A percentile compares a stretch with the other conserved stretches of the same genome.
These are phyloP conservation scores for Macrostomum lignano DNA, from an alignment of 1,140 invertebrate species.

Conservation along the genomic window DNA sequence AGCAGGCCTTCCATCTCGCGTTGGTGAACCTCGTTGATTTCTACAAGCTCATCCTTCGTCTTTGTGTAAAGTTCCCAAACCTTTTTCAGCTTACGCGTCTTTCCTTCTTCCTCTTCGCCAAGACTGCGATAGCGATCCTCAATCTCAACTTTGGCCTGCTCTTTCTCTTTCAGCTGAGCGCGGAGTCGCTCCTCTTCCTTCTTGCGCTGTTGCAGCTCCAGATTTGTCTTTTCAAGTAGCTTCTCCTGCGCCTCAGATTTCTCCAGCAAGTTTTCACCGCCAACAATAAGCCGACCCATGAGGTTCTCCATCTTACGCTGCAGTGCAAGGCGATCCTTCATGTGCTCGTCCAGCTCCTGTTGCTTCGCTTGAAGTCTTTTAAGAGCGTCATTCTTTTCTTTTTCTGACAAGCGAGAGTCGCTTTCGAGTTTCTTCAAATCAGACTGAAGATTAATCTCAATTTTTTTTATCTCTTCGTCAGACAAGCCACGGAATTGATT, in stretches of 20 bases:
- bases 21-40: constrained; percentile 70
- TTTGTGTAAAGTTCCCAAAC: too few species aligned
- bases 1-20: constrained; percentile 74
- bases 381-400: too few species aligned
- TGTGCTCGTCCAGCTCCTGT: too few species aligned
- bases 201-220: constrained; percentile 52
- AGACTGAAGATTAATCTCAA: too few species aligned
- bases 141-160: constrained; percentile 61
- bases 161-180: constrained; percentile 39
- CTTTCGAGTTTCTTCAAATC: too few species aligned
- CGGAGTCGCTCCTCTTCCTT: constrained; percentile 51
- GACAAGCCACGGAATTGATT: too few species aligned
- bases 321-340: too few species aligned
- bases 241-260: constrained; percentile 77
- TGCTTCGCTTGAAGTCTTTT: too few species aligned
- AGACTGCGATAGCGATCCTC: constrained; percentile 77
- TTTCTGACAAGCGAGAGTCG: too few species aligned
- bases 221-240: constrained; percentile 57
- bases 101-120: constrained; percentile 75
- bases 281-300: constrained; percentile 78
- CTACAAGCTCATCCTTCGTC: constrained; percentile 38
- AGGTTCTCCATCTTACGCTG: constrained; percentile 62
- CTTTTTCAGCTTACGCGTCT: constrained; percentile 36
- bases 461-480: too few species aligned
- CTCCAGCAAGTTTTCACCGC: constrained; percentile 85